A percentile compares a stretch with the other conserved stretches of the same genome.
phyloP scores from a whole-genome alignment of 2,888 invertebrate genomes.

The Trimorus sp. region DNA sequence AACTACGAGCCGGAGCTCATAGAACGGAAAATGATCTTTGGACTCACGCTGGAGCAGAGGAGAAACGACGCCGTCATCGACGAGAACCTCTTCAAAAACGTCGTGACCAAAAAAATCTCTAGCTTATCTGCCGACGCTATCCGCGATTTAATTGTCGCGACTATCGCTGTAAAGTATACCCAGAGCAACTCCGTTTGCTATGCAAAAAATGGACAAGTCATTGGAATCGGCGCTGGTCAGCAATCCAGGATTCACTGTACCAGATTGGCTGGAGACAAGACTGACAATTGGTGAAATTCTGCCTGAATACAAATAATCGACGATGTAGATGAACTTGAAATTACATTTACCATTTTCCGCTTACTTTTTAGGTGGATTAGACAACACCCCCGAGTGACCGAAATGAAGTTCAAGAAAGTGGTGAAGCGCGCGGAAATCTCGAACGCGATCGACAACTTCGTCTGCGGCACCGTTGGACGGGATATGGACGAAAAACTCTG shows the following conservation, averaged over 20 bases:
- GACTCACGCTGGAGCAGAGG: slow-evolving; percentile 92
- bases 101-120: slow-evolving; percentile 86
- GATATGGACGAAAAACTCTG: slow-evolving; percentile 91
- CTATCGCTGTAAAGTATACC: slow-evolving; percentile 97
- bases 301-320: too few relatives aligned
- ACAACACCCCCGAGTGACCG: slow-evolving; percentile 92
- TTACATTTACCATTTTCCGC: slow-evolving; percentile 8
- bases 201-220: slow-evolving; percentile 94
- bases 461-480: slow-evolving; percentile 94
- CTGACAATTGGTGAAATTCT: slow-evolving; percentile 91
- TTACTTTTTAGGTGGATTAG: slow-evolving; percentile 89
- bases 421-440: slow-evolving; percentile 95
- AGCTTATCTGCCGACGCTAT: slow-evolving; percentile 89
- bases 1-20: slow-evolving; percentile 90
- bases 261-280: slow-evolving; percentile 97
- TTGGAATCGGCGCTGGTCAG: slow-evolving; percentile 99
- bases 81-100: slow-evolving; percentile 88
- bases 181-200: slow-evolving; percentile 99
- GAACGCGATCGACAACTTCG: slow-evolving; percentile 97
- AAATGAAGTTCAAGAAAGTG: slow-evolving; percentile 92
- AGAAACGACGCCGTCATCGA: slow-evolving; percentile 94
- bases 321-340: too few relatives aligned
- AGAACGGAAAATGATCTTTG: slow-evolving; percentile 93
- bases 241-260: slow-evolving; percentile 99
- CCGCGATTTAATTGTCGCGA: slow-evolving; percentile 96